Evolutionary conservation across 2,797 vertebrate species (phyloP).

Genomic region (Alectoris magna): DNA sequence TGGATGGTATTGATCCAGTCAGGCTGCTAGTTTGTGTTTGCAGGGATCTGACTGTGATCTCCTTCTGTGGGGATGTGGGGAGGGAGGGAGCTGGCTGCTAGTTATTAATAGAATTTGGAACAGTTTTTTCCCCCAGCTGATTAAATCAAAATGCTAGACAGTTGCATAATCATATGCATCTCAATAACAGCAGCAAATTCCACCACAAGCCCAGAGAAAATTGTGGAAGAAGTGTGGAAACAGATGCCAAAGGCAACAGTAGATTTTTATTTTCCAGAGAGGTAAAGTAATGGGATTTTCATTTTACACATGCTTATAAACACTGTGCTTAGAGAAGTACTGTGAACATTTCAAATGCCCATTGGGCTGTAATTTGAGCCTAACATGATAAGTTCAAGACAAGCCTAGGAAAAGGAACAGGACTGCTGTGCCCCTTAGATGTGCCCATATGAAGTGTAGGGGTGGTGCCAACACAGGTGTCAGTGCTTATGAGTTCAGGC

Average conservation of each 20-base stretch:
- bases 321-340: background rate
- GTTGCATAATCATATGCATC: slow-evolving; percentile 54
- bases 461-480: background rate
- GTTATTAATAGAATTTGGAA: slow-evolving; percentile 66
- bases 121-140: slow-evolving; percentile 13
- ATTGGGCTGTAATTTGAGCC: background rate
- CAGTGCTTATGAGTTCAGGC: background rate
- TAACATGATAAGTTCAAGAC: background rate
- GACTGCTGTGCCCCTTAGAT: background rate
- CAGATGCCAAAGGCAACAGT: slow-evolving; percentile 10
- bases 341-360: background rate
- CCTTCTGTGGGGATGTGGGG: slow-evolving; percentile 24
- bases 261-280: background rate
- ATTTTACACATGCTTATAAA: background rate
- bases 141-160: slow-evolving; percentile 67
- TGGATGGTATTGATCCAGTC: slow-evolving; percentile 73
- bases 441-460: background rate
- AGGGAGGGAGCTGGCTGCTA: slow-evolving; percentile 2
- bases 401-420: background rate
- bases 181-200: slow-evolving; percentile 15
- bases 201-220: background rate
- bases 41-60: slow-evolving; percentile 55
- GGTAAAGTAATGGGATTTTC: background rate
- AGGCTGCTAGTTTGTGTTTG: slow-evolving; percentile 55
- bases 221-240: background rate